Evolutionary conservation across 1,140 invertebrate genomes (phyloP), one percentile per base, ranked within the genome.

Genomic region (Propsilocerus akamusi): DNA sequence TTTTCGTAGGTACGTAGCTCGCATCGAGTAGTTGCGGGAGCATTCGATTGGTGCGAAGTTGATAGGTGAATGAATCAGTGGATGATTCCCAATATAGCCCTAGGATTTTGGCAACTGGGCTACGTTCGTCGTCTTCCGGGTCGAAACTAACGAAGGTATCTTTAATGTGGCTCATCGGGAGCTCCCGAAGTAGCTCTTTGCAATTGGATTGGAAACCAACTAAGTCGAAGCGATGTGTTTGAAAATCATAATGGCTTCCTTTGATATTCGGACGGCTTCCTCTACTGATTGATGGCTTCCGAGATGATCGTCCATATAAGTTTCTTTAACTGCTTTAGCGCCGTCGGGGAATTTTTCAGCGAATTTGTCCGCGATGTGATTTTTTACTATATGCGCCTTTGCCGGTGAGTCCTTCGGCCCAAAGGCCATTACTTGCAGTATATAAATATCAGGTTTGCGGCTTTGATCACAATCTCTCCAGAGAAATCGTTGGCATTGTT

Each of bases 281-380:
- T 49, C 47, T 6, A 28, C 47, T 1, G 50, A 50, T 14, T 53
- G 52, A 2, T 49, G 50, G 23, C 56, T 58, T 47, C 59, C 53
- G 5, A 65, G 51, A 48, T 56, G 62, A 49, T 65, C 65, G 23
- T 66, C 64, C 56, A 66, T 65, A 48, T 63, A 66, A 51, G 14
- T 30, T 12, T 10, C 11, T 2, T 2, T 2, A 3, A 30, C 3
- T 7, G 28, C 28, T 4, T n/a, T 10, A 30, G 10, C 14, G 7
- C 28, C 28, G 14, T 30, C 3, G 14, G 28, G 28, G 14, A 12
- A 30, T 30, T 30, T 7, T 4, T 7, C 7, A 12, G 11, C 14
- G 3, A 30, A 7, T n/a, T 30, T 30, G 6, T 30, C 14, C 6
- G 3, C 28, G 2, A 30, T 7, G 14, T 30, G 10, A 2, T 12